A percentile compares a stretch with the other conserved stretches of the same genome.
phyloP scores from a whole-genome alignment of 2,888 invertebrate genomes.

The Theretra japonica region DNA sequence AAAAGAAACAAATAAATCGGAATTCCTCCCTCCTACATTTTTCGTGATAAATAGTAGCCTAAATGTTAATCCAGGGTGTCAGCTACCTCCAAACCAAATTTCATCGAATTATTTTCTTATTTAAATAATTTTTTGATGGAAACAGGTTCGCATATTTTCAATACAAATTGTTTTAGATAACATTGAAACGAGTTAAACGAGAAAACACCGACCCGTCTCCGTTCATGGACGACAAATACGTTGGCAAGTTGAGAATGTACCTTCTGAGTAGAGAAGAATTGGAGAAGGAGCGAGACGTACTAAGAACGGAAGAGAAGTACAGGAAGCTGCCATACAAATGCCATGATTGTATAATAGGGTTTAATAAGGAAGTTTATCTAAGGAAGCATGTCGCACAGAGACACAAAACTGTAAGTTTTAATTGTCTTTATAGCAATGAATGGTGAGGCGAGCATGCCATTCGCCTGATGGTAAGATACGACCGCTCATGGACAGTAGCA shows the following conservation, averaged over 20 bases:
- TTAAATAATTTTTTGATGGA: no score
- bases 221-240: slow-evolving; percentile 25
- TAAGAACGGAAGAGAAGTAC: slow-evolving; percentile 27
- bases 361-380: slow-evolving; percentile 25
- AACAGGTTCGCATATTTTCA: no score
- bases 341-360: slow-evolving; percentile 28
- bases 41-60: no score
- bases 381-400: slow-evolving; percentile 26
- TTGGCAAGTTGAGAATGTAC: slow-evolving; percentile 31
- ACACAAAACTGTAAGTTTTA: slow-evolving; percentile 8
- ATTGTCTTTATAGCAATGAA: no score
- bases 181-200: slow-evolving; percentile 14
- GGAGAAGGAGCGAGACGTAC: slow-evolving; percentile 23
- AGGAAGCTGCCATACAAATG: slow-evolving; percentile 27
- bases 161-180: slow-evolving; percentile 26
- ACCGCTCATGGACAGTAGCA: no score
- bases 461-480: no score
- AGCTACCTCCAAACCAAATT: no score
- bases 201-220: slow-evolving; percentile 23
- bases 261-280: slow-evolving; percentile 21
- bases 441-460: no score
- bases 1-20: no score
- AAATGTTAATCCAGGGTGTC: no score
- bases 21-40: no score
- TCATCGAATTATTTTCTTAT: no score